A percentile compares a stretch with the other conserved stretches of the same genome.
These are phyloP conservation scores for Phoeniculus purpureus DNA, from an alignment of 2,797 vertebrate genomes.

Conservation along the genomic window DNA sequence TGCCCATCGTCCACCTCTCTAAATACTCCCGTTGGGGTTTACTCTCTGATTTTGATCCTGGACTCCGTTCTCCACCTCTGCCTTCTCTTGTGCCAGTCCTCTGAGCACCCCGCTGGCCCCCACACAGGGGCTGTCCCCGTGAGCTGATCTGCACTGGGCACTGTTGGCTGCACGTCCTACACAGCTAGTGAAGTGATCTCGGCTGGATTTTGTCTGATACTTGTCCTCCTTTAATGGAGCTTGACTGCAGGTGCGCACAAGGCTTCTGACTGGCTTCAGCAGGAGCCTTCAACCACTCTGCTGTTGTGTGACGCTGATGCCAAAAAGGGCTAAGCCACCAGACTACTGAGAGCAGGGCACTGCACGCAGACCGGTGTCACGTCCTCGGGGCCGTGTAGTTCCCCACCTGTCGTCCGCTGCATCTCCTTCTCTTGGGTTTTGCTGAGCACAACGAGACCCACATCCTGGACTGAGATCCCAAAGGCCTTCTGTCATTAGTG, in stretches of 20 bases:
- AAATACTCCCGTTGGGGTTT: background rate
- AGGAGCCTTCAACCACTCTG: background rate
- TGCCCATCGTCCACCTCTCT: background rate
- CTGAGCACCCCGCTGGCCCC: background rate
- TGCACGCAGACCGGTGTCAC: background rate
- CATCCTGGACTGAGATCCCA: background rate
- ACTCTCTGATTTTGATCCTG: background rate
- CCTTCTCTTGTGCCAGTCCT: background rate
- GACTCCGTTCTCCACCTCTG: background rate
- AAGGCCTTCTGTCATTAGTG: background rate
- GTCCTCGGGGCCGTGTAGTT: background rate
- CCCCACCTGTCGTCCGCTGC: background rate
- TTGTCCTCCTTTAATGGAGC: background rate
- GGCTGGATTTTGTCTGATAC: background rate
- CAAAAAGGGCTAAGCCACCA: background rate
- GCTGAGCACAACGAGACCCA: background rate
- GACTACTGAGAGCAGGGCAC: background rate
- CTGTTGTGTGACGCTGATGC: background rate
- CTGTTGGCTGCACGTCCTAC: background rate
- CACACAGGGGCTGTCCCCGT: background rate
- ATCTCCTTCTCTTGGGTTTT: background rate
- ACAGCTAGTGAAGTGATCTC: background rate
- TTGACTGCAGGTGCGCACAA: fast-evolving
- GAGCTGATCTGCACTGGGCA: background rate
- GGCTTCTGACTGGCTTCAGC: background rate